Percentiles rank a stretch among this genome's conserved stretches.
phyloP scores from a whole-genome alignment of 92 coral and sea anemone genomes.

The Porites rus region DNA sequence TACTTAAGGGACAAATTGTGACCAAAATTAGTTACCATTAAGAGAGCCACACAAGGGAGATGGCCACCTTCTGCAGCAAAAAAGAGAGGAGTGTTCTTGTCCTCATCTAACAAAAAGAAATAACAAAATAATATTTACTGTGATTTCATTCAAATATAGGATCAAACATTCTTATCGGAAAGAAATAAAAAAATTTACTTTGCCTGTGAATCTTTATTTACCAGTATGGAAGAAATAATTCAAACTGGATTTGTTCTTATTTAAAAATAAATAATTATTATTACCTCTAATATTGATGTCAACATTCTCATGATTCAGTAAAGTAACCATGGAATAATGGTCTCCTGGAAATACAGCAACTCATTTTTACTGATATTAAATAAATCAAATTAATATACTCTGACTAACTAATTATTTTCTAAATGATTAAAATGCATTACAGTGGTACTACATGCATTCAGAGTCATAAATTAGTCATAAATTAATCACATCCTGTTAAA shows the following conservation, averaged over 20 bases:
- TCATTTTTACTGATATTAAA: not conserved
- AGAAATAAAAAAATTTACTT: no score
- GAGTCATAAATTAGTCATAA: no score
- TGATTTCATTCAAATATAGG: not conserved
- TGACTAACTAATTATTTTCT: not conserved
- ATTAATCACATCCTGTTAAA: no score
- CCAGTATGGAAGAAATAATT: no score
- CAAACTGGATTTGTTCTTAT: no score
- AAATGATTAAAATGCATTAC: not conserved
- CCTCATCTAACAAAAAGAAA: constrained; percentile 60
- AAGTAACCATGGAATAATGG: constrained; percentile 91
- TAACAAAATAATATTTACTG: not conserved
- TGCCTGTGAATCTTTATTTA: no score
- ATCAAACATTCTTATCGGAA: no score
- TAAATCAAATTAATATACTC: no score
- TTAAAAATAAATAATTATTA: no score
- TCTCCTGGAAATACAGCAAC: constrained; percentile 65
- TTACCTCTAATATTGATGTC: constrained; percentile 91
- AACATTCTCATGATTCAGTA: constrained; percentile 79
- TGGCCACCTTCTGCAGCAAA: constrained; percentile 96
- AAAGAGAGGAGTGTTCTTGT: constrained; percentile 91
- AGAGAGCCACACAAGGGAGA: constrained; percentile 96
- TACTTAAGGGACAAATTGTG: no score
- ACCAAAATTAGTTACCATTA: constrained; percentile 71
- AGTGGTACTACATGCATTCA: no score